phyloP scores from a whole-genome alignment of 2,113 vertebrate genomes.

The Pagrus major region DNA sequence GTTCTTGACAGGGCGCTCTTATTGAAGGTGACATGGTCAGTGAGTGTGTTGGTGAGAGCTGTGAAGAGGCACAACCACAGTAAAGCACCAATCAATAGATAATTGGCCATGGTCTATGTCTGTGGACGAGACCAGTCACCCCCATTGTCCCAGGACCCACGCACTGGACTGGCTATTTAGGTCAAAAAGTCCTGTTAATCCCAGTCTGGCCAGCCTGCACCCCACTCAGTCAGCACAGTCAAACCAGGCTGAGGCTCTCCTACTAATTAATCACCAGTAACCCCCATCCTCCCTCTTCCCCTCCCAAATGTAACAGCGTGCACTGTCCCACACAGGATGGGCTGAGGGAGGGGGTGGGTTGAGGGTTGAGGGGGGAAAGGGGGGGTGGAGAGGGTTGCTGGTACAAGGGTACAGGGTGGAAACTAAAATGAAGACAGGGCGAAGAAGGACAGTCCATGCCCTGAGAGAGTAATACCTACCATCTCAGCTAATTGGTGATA shows the following conservation, averaged over 20 bases:
- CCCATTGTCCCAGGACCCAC: slow-evolving; percentile 85
- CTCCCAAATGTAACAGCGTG: slow-evolving; percentile 54
- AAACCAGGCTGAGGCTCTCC: slow-evolving; percentile 79
- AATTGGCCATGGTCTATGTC: slow-evolving; percentile 89
- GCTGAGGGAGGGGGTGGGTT: not conserved
- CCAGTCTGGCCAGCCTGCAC: slow-evolving; percentile 59
- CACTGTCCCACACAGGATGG: slow-evolving; percentile 62
- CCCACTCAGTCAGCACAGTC: slow-evolving; percentile 62
- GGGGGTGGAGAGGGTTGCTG: slow-evolving; percentile 52
- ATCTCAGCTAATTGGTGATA: slow-evolving; percentile 82
- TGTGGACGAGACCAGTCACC: slow-evolving; percentile 86
- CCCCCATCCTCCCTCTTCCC: slow-evolving; percentile 68
- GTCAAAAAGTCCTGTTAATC: slow-evolving; percentile 89
- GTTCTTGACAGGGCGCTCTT: slow-evolving; percentile 42
- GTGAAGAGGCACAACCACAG: slow-evolving; percentile 85
- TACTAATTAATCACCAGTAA: slow-evolving; percentile 90
- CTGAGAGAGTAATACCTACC: slow-evolving; percentile 74
- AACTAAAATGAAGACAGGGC: slow-evolving; percentile 71
- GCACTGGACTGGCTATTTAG: slow-evolving; percentile 89
- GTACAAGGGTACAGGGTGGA: slow-evolving; percentile 68
- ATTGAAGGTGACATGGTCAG: slow-evolving; percentile 84
- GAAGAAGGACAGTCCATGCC: slow-evolving; percentile 75
- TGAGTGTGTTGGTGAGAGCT: slow-evolving; percentile 81
- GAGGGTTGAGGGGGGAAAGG: not conserved
- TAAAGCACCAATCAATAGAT: slow-evolving; percentile 91